phyloP scores from a whole-genome alignment of 2,797 vertebrate species.

The Macrochelys suwanniensis region DNA sequence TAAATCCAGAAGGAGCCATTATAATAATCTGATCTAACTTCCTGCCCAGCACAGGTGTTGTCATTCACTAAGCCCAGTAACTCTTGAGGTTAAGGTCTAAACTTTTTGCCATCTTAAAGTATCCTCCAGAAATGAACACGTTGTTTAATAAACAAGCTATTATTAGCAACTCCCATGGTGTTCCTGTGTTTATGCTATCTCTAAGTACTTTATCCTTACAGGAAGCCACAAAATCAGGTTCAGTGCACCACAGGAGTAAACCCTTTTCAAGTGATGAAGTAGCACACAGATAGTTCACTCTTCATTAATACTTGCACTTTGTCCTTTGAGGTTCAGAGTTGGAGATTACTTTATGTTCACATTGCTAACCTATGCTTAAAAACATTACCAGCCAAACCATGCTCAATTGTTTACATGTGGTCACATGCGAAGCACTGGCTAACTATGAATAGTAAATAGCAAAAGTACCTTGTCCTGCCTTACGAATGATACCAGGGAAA shows the following conservation, averaged over 20 bases:
- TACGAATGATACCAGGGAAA: not conserved
- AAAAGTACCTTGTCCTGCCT: not conserved
- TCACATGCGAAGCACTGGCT: not conserved
- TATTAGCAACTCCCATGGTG: not conserved
- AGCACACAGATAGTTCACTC: rapidly evolving
- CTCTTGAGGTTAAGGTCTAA: not conserved
- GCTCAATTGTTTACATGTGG: not conserved
- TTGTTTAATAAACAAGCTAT: not conserved
- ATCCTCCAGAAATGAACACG: not conserved
- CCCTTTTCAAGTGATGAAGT: not conserved
- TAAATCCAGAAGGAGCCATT: not conserved
- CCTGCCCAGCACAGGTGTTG: not conserved
- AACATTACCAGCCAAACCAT: not conserved
- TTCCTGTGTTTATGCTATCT: not conserved
- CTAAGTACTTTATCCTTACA: not conserved
- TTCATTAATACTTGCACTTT: not conserved
- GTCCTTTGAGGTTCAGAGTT: not conserved
- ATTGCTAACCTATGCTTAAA: not conserved
- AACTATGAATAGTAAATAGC: not conserved
- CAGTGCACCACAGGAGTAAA: not conserved
- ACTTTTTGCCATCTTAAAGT: not conserved
- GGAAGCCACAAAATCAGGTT: not conserved
- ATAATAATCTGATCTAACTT: not conserved
- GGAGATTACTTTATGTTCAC: not conserved
- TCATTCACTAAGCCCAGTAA: rapidly evolving